Evolutionary conservation across 2,888 invertebrate species (phyloP).

Genomic region (Platerodrilus igneus): DNA sequence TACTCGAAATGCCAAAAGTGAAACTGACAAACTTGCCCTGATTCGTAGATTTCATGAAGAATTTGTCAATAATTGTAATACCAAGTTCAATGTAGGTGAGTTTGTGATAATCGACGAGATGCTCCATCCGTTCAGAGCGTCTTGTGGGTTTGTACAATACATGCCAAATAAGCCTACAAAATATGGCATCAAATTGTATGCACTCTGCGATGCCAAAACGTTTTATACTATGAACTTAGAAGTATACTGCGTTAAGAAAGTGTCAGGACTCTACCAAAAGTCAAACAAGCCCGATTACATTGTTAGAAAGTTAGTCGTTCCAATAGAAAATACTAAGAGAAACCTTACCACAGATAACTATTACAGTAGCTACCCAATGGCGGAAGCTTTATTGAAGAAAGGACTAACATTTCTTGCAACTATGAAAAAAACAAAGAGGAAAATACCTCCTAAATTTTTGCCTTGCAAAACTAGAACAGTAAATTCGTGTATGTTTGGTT

Average conservation of each 20-base stretch:
- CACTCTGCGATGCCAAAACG: slow-evolving; percentile 21
- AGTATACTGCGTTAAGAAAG: slow-evolving; percentile 27
- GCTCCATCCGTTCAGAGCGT: neutral
- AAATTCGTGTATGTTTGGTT: slow-evolving; percentile 23
- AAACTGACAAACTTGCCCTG: neutral
- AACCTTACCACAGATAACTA: slow-evolving; percentile 27
- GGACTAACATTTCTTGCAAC: slow-evolving; percentile 17
- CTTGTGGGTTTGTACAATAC: slow-evolving; percentile 19
- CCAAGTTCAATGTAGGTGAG: neutral
- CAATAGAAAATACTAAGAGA: slow-evolving; percentile 23
- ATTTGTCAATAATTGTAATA: neutral
- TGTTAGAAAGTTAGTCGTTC: slow-evolving; percentile 16
- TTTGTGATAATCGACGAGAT: neutral
- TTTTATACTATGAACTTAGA: slow-evolving; percentile 26
- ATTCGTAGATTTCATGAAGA: neutral
- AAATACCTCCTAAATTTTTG: slow-evolving; percentile 27
- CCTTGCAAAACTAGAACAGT: slow-evolving; percentile 18
- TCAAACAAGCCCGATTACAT: slow-evolving; percentile 23
- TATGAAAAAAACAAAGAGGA: slow-evolving; percentile 23
- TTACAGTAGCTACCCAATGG: slow-evolving; percentile 12
- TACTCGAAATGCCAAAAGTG: neutral
- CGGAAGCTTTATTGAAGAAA: too few relatives aligned
- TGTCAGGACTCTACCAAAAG: slow-evolving; percentile 19
- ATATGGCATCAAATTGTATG: slow-evolving; percentile 14
- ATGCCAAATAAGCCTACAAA: slow-evolving; percentile 24